Evolutionary conservation across 2,797 vertebrate species (phyloP).

Genomic region (Coilia nasus): DNA sequence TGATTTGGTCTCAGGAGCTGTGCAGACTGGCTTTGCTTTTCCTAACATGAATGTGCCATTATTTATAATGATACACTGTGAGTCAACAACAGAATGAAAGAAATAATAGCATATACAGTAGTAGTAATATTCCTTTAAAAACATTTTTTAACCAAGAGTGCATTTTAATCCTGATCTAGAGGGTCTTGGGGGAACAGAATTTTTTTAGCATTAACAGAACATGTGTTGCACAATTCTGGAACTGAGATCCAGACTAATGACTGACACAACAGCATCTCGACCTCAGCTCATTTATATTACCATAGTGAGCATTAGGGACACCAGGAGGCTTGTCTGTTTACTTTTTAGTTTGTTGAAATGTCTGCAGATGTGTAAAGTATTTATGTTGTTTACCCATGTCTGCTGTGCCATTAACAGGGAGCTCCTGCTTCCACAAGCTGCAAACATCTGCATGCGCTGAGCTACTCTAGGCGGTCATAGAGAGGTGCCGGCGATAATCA

Average conservation of each 20-base stretch:
- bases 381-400: no score
- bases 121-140: no score
- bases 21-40: not conserved
- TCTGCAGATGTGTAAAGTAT: not conserved
- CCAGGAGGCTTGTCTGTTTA: not conserved
- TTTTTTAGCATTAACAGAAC: no score
- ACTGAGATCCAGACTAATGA: no score
- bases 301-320: not conserved
- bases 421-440: no score
- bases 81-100: not conserved
- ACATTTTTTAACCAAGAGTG: no score
- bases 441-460: not conserved
- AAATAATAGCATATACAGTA: not conserved
- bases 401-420: no score
- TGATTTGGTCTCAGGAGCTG: not conserved
- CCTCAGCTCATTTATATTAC: not conserved
- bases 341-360: not conserved
- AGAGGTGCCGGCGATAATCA: not conserved
- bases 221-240: no score
- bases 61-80: not conserved
- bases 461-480: not conserved
- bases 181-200: no score
- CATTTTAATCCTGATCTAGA: no score
- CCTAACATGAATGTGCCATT: not conserved
- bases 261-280: not conserved